Evolutionary conservation across 2,113 vertebrate genomes (phyloP).

Genomic region (Macrotus californicus): DNA sequence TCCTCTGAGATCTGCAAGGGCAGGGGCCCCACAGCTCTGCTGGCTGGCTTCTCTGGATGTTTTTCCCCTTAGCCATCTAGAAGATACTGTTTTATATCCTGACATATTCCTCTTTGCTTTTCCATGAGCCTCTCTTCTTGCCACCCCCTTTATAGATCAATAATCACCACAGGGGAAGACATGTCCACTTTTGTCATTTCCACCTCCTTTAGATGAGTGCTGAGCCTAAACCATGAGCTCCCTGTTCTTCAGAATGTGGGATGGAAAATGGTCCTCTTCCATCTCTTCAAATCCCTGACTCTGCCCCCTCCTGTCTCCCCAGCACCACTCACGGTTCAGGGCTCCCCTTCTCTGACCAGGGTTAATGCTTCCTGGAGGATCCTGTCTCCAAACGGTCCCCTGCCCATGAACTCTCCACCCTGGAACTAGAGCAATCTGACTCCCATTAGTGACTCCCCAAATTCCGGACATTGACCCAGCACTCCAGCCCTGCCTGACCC

Average conservation of each 20-base stretch:
- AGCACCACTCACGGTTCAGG: not conserved
- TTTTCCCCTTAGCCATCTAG: not conserved
- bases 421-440: not conserved
- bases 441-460: not conserved
- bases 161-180: not conserved
- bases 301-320: not conserved
- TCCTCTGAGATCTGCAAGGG: not conserved
- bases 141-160: not conserved
- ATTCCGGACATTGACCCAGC: too few relatives aligned
- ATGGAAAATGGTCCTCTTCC: not conserved
- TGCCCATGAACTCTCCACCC: not conserved
- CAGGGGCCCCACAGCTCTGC: not conserved
- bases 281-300: not conserved
- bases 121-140: not conserved
- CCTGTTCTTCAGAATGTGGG: not conserved
- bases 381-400: not conserved
- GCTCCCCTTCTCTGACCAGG: not conserved
- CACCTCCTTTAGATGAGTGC: not conserved
- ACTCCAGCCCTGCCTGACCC: too few relatives aligned
- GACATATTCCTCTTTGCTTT: not conserved
- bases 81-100: not conserved
- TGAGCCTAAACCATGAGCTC: not conserved
- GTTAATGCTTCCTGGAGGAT: not conserved
- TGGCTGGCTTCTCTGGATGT: not conserved
- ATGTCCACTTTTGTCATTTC: not conserved